phyloP scores from a whole-genome alignment of 2,888 invertebrate genomes.

The Lasius fuliginosus region DNA sequence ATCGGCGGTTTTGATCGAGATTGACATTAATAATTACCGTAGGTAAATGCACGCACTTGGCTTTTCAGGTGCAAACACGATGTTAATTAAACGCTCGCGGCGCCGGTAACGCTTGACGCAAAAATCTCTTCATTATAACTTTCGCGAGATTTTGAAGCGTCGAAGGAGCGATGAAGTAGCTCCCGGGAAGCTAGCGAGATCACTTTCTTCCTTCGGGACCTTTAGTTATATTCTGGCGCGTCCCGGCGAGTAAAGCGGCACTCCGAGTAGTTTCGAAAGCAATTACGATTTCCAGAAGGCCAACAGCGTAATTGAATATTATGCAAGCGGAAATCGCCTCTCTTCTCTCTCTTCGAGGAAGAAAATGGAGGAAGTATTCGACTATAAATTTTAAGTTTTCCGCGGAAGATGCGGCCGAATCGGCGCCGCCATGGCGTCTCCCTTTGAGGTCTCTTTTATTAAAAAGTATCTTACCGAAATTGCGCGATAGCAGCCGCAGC shows the following conservation, averaged over 20 bases:
- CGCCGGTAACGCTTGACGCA: slow-evolving; percentile 56
- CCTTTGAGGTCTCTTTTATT: slow-evolving; percentile 38
- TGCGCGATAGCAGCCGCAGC: neutral
- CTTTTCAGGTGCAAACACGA: slow-evolving; percentile 75
- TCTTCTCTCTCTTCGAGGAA: neutral
- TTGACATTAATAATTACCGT: slow-evolving; percentile 69
- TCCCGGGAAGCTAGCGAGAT: slow-evolving; percentile 25
- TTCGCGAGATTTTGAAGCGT: slow-evolving; percentile 72
- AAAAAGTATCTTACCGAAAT: slow-evolving; percentile 23
- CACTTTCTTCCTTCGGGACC: slow-evolving; percentile 51
- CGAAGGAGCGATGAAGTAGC: slow-evolving; percentile 44
- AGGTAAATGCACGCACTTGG: slow-evolving; percentile 33
- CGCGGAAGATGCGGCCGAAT: slow-evolving; percentile 27
- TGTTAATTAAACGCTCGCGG: slow-evolving; percentile 77
- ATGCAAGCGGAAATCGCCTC: slow-evolving; percentile 33
- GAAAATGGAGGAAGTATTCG: slow-evolving; percentile 38
- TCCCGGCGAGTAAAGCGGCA: slow-evolving; percentile 33
- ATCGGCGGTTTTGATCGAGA: slow-evolving; percentile 58
- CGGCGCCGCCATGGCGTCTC: neutral
- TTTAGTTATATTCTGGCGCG: slow-evolving; percentile 31
- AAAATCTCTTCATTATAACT: slow-evolving; percentile 81
- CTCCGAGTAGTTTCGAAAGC: slow-evolving; percentile 54
- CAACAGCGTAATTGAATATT: slow-evolving; percentile 52
- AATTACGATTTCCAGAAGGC: slow-evolving; percentile 53
- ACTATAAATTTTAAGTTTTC: slow-evolving; percentile 48